These are phyloP conservation scores for Passer domesticus DNA, from an alignment of 2,113 vertebrate species.

Conservation along the genomic window DNA sequence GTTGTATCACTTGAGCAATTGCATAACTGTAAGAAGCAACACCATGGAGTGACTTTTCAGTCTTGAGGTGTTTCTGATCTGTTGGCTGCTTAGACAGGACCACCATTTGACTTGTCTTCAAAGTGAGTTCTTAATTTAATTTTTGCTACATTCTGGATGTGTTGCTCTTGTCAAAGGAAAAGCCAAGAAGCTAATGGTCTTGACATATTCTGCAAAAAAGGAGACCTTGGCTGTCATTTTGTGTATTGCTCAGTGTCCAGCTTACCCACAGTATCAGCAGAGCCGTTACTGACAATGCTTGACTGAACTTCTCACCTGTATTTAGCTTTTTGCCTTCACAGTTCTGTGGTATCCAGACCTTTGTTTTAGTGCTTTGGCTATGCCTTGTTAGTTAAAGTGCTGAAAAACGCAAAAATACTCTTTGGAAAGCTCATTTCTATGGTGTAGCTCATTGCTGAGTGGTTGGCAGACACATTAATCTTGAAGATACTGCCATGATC, in stretches of 20 bases:
- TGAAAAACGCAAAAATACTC: background rate
- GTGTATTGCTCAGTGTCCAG: background rate
- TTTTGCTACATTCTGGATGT: background rate
- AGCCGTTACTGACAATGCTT: rapidly evolving
- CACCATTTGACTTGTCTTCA: background rate
- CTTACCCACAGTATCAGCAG: background rate
- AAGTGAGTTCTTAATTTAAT: background rate
- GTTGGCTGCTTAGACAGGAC: background rate
- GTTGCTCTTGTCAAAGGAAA: background rate
- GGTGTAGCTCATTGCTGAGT: background rate
- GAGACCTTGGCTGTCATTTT: background rate
- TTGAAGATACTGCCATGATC: background rate
- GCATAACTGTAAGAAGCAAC: background rate
- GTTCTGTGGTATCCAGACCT: background rate
- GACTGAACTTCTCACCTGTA: background rate
- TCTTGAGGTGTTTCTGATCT: background rate
- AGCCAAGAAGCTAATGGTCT: background rate
- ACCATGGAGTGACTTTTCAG: background rate
- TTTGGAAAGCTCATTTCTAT: background rate
- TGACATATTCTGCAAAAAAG: background rate
- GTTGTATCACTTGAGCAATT: background rate
- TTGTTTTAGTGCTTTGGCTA: background rate
- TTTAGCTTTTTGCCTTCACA: background rate
- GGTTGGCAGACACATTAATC: background rate
- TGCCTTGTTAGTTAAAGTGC: background rate